Base-by-base conservation (phyloP, 2,113 vertebrate genomes). In the Pungitius pungitius region DNA sequence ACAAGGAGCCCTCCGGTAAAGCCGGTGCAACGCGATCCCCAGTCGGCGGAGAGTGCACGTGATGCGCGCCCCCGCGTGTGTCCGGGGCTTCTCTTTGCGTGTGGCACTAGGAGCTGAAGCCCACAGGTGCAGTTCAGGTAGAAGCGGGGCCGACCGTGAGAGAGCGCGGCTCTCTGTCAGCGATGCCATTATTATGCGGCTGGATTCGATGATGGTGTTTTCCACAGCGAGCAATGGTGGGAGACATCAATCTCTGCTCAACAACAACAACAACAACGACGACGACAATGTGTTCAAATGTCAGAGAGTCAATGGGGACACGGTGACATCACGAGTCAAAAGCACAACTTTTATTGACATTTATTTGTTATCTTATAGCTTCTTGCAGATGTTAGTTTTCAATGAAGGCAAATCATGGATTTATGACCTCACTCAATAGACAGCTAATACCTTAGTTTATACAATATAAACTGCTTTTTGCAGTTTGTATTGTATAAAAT, bases 71-170 rank as follows among this genome's bases (percentile, higher is more conserved):
- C 70, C 55, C 78, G 75, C 24, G 70, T 3, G 70, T 2, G 75
- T 39, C 67, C 62, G 73, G 72, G n/a, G 73, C 64, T n/a, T 40
- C 14, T 20, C 33, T 78, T 86, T 64, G 87, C 72, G 78, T 84
- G 87, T 62, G 80, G 60, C 56, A 33, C 43, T 77, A 37, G 63
- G 47, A 65, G 82, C 69, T 37, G 80, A 85, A 82, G 83, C 86
- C 79, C 81, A 87, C 91, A 93, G 91, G 91, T 93, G 91, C 79
- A 58, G 82, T 58, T 83, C 91, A 92, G 91, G 89, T 92, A 72
- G 77, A 14, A 78, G 79, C 69, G 14, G 60, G 67, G 43, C 73
- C 45, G 73, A 65, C 37, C 60, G 79, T 64, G 83, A 75, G 35
- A 49, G 75, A 60, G 70, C 24, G 79, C 73, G 66, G 47, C 65